Evolutionary conservation across 92 coral and sea anemone genomes (phyloP).

Genomic region (Pocillopora meandrina): DNA sequence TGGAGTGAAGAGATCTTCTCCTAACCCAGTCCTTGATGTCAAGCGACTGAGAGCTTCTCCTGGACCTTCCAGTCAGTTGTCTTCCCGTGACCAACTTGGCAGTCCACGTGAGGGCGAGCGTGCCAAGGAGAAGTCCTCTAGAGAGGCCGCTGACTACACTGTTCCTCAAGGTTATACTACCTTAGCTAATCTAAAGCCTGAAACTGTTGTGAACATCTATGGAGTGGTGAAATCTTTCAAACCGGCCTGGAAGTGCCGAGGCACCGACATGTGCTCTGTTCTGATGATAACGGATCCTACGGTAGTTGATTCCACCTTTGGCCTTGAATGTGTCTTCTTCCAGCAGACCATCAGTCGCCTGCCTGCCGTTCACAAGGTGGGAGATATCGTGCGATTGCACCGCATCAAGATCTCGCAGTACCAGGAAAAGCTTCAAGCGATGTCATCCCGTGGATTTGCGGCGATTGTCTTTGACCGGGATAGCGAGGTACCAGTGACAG

Average conservation of each 20-base stretch:
- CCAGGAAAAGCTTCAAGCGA: slow-evolving; percentile 64
- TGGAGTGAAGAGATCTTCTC: slow-evolving; percentile 10
- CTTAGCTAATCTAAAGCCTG: slow-evolving; percentile 43
- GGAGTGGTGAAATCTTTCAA: slow-evolving; percentile 79
- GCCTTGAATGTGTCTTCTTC: slow-evolving; percentile 69
- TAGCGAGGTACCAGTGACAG: slow-evolving; percentile 50
- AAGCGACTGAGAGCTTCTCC: slow-evolving; percentile 24
- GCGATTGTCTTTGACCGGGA: slow-evolving; percentile 72
- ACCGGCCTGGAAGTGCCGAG: slow-evolving; percentile 80
- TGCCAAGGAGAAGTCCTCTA: not conserved
- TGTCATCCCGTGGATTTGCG: slow-evolving; percentile 71
- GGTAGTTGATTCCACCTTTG: slow-evolving; percentile 29
- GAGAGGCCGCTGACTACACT: slow-evolving; percentile 20
- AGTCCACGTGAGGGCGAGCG: not conserved
- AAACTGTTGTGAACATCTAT: slow-evolving; percentile 48
- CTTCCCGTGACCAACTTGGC: not conserved
- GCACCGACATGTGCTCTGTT: slow-evolving; percentile 80
- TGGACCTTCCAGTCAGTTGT: slow-evolving; percentile 1
- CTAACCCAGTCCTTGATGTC: not conserved
- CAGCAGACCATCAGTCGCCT: slow-evolving; percentile 48
- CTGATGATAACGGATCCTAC: slow-evolving; percentile 70
- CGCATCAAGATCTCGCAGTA: slow-evolving; percentile 59
- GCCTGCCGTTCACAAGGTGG: slow-evolving; percentile 64
- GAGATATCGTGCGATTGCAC: slow-evolving; percentile 72
- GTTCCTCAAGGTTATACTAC: slow-evolving; percentile 65